Percentiles rank a stretch among this genome's conserved stretches.
Conservation (phyloP, 2,797 vertebrate species). For the Schizothorax lantsangensis region DNA sequence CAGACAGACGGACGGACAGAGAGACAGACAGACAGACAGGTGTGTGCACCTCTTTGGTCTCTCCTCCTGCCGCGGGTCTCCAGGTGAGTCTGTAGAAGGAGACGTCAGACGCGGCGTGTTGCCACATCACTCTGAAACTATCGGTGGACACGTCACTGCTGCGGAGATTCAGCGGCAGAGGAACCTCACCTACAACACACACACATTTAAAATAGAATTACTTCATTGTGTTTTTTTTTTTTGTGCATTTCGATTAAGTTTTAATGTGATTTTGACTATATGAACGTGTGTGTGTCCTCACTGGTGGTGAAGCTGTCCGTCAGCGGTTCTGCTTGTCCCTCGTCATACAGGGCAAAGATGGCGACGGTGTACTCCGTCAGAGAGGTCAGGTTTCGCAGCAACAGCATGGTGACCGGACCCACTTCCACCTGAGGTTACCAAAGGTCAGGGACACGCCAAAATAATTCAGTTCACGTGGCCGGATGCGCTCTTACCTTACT, state of each 20-base stretch:
- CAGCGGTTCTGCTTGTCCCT: constrained; percentile 89
- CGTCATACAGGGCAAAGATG: constrained; percentile 88
- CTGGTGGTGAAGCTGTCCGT: constrained; percentile 91
- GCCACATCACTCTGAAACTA: constrained; percentile 90
- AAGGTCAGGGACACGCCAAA: neutral
- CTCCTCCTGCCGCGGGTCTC: constrained; percentile 82
- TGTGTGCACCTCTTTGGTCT: constrained; percentile 75
- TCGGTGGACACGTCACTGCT: constrained; percentile 83
- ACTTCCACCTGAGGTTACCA: constrained; percentile 84
- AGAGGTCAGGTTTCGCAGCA: constrained; percentile 85
- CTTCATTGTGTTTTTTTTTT: too few relatives aligned
- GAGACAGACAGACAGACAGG: neutral
- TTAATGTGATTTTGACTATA: neutral
- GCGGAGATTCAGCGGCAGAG: constrained; percentile 81
- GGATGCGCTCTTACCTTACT: constrained; percentile 83
- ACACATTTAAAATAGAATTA: neutral
- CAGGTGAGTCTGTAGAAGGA: constrained; percentile 87
- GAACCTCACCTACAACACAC: constrained; percentile 80
- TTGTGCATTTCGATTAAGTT: neutral
- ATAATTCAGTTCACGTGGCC: neutral
- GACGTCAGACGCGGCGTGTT: constrained; percentile 82
- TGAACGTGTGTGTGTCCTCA: constrained; percentile 65
- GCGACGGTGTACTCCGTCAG: constrained; percentile 90
- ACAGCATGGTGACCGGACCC: constrained; percentile 80
- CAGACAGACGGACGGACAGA: too few relatives aligned